Conservation (phyloP, 2,113 vertebrate genomes). For the Pedionomus torquatus region DNA sequence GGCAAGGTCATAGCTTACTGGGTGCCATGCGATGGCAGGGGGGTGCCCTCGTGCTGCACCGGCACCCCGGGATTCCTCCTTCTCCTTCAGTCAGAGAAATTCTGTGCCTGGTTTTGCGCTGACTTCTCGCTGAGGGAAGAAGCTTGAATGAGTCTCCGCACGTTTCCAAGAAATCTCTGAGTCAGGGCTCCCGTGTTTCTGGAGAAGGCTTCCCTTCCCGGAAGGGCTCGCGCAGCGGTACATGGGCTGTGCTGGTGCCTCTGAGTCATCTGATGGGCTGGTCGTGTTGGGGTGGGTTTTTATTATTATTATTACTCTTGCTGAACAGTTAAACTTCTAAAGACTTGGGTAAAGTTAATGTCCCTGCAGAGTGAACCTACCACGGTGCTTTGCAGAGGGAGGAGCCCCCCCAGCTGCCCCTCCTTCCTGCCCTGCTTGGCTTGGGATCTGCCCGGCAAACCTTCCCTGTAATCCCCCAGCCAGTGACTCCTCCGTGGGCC, state of each 20-base stretch:
- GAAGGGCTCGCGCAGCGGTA: background rate
- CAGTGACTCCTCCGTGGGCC: background rate
- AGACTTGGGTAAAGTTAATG: background rate
- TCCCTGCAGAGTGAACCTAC: background rate
- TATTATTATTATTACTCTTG: background rate
- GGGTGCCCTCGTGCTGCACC: fast-evolving
- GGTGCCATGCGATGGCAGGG: fast-evolving
- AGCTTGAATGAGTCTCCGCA: background rate
- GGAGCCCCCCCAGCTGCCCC: background rate
- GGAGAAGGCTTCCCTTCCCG: slow-evolving; percentile 37
- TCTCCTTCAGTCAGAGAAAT: background rate
- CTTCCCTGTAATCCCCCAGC: background rate
- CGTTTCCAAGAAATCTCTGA: slow-evolving; percentile 46
- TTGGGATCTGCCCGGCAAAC: background rate
- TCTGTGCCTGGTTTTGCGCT: background rate
- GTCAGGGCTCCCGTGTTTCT: slow-evolving; percentile 24
- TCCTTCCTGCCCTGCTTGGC: background rate
- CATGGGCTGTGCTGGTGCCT: background rate
- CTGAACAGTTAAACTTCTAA: background rate
- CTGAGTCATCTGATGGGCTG: background rate
- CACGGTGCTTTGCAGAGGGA: background rate
- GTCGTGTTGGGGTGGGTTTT: background rate
- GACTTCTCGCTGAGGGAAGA: background rate
- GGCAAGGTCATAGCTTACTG: fast-evolving
- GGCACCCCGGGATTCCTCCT: background rate